Evolutionary conservation across 1,140 invertebrate genomes (phyloP), one percentile per base, ranked within the genome.

Genomic region (Drosophila kohkoa): DNA sequence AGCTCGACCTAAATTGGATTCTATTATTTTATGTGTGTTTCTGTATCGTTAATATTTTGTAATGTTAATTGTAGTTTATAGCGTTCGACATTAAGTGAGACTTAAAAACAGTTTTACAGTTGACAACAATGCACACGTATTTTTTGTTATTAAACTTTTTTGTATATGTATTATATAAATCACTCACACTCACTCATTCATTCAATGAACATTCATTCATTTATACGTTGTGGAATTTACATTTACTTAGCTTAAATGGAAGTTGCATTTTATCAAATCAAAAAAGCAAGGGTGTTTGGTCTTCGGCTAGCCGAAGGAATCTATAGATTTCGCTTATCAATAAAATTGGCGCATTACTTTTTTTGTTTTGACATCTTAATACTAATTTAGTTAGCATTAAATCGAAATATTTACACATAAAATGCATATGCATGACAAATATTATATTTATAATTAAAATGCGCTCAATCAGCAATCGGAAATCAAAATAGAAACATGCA

Each of bases 71-170:
- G 77, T 69, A 80, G 77, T 83, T 88, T 89, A 89, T 88, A 87
- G 81, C 81, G 72, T 75, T 46, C 20, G 83, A 81, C 78, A 74
- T 88, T 83, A 88, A 88, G 82, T 88, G 73, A 81, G 83, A 88
- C 74, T 89, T 83, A 77, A 88, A 88, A 88, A 83, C 78, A 77
- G 69, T 75, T 88, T 25, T 87, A 87, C 77, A 82, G 82, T 87
- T 87, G 64, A 87, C 82, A 88, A 83, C 85, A 89, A 88, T 88
- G 85, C 85, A 83, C 77, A 81, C 75, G 80, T 75, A 82, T 74
- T 79, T 76, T 45, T 25, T 45, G 32, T 38, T 60, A 66, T 78
- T 69, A 41, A 69, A 60, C 16, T 65, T 65, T 59, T 67, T 30
- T 69, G 45, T 38, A 11, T 38, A 4, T 25, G 20, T 70, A 63